Evolutionary conservation across 2,888 invertebrate genomes (phyloP), one percentile per base, ranked within the genome.

Genomic region (Lasioglossum leucozonium): DNA sequence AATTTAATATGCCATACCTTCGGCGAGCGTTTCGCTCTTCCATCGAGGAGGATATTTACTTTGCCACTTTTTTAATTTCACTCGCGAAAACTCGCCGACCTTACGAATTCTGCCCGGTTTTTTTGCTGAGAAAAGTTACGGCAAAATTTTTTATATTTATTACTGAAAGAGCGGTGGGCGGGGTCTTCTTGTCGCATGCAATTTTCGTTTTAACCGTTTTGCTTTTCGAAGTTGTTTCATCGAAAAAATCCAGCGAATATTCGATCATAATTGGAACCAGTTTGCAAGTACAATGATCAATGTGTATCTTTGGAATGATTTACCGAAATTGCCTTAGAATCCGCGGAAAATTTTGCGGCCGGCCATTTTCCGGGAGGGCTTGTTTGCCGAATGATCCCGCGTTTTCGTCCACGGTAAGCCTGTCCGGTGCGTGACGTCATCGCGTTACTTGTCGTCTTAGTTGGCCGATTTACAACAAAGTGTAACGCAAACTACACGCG

Each of bases 401-500:
- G 82, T 79, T 82, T 73, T 65, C 69, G 58, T 16, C 26, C n/a
- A 80, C 88, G 84, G 86, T 79, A 87, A 87, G 86, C 88, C 81
- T 79, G 77, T 80, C 26, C 16, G 67, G 81, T 82, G 77, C 86
- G 84, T 84, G 79, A 82, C 47, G 47, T 79, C 72, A 69, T 51
- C 34, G 13, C n/a, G 30, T 65, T 18, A 72, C 72, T 11, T 47
- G 42, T 51, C 44, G 37, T 11, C 69, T 72, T 69, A 55, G 44
- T 74, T 69, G 16, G 77, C 76, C 85, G 81, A 87, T 87, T 89
- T 85, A 86, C 84, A 89, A 88, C 87, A 75, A 72, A 67, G 72
- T 74, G 37, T 69, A 74, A 75, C 71, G 79, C 77, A 84, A 89
- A 88, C 80, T 73, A 40, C 16, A 55, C n/a, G 40, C 40, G 73